Percentiles rank a stretch among this genome's conserved stretches.
Conservation (phyloP, 2,113 vertebrate species). For the Onychostoma macrolepis region DNA sequence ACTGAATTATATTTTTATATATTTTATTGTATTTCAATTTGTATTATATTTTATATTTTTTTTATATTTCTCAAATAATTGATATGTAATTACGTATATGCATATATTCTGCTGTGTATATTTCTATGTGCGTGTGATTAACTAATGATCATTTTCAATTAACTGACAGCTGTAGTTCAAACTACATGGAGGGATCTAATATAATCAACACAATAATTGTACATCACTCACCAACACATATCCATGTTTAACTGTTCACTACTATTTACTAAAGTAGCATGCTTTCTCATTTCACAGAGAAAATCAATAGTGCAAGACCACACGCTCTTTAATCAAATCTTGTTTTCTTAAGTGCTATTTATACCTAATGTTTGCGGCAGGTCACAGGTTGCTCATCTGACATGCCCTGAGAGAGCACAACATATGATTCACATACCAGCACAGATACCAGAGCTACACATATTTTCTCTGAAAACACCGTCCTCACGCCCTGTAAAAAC, state of each 20-base stretch:
- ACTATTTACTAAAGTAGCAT: constrained; percentile 48
- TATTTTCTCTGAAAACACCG: constrained; percentile 61
- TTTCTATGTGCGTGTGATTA: not conserved
- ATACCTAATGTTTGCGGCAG: constrained; percentile 65
- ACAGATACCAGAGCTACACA: constrained; percentile 56
- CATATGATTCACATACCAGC: constrained; percentile 61
- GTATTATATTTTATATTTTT: not conserved
- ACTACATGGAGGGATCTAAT: not conserved
- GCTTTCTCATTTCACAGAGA: not conserved
- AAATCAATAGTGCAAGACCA: not conserved
- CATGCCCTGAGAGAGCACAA: constrained; percentile 47
- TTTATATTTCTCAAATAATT: not conserved
- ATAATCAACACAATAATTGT: not conserved
- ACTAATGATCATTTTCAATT: too few relatives aligned
- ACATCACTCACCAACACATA: not conserved
- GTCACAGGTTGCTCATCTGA: constrained; percentile 51
- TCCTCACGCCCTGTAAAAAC: constrained; percentile 48
- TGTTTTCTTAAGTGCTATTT: constrained; percentile 62
- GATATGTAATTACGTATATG: not conserved
- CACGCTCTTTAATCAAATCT: constrained; percentile 68
- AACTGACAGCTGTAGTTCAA: not conserved
- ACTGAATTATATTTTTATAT: not conserved
- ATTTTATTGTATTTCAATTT: not conserved
- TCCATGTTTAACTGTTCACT: constrained; percentile 47
- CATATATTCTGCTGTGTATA: not conserved